Evolutionary conservation across 2,888 invertebrate species (phyloP).

Genomic region (Mimachlamys varia): DNA sequence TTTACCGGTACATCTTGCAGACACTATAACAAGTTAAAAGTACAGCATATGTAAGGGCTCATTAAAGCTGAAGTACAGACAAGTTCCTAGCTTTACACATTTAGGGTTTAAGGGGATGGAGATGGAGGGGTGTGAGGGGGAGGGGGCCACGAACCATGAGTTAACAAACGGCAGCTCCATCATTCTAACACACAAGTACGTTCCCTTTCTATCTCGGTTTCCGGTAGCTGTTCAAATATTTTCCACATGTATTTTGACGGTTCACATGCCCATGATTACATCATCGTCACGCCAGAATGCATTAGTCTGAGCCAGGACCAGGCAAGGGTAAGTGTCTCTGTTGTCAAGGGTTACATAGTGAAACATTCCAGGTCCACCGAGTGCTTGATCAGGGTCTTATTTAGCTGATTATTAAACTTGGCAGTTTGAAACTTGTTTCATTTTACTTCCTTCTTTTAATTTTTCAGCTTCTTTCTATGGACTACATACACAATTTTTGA

Average conservation of each 20-base stretch:
- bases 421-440: neutral
- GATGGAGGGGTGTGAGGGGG: neutral
- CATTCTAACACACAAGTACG: neutral
- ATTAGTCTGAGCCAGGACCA: neutral
- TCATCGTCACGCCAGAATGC: neutral
- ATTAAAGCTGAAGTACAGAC: neutral
- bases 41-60: neutral
- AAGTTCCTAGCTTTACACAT: neutral
- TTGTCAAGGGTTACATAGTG: neutral
- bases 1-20: neutral
- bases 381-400: neutral
- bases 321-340: neutral
- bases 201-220: neutral
- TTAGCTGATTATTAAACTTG: neutral
- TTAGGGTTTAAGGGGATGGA: neutral
- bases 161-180: neutral
- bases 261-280: neutral
- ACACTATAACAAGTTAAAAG: neutral
- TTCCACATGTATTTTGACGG: slow-evolving; percentile 21
- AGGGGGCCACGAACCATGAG: neutral
- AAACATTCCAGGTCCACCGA: neutral
- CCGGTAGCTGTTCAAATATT: neutral
- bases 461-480: no score
- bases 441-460: no score
- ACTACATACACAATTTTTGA: no score